Evolutionary conservation across 2,888 invertebrate genomes (phyloP), one percentile per base, ranked within the genome.

Genomic region (Cephus spinipes): DNA sequence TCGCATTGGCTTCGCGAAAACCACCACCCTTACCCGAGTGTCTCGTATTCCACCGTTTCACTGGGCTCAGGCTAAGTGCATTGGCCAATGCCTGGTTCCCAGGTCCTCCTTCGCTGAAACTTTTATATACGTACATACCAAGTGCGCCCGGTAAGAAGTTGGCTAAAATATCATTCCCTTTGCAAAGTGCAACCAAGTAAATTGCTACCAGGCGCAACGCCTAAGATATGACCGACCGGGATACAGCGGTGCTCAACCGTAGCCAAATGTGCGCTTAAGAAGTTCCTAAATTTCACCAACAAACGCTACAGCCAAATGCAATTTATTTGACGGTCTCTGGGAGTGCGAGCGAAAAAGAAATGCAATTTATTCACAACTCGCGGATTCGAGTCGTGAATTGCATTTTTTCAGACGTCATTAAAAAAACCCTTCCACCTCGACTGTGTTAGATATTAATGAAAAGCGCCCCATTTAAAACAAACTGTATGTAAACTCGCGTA

Each of bases 131-230:
- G 77, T 76, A 80, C 75, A 81, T 73, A 74, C 34, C 68, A 69
- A 75, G 68, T 36, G 75, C 77, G 77, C 79, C 81, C 71, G 73
- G 75, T 77, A 77, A 79, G 81, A 85, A 84, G 75, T 85, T 85
- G 76, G 81, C 83, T 84, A 83, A 84, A 85, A 85, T 85, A 85
- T 85, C 86, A 31, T 31, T 11, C 71, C 71, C 71, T 31, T 15
- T 80, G 81, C 76, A 81, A 83, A 85, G 85, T 85, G 81, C 83
- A 84, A 81, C 80, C 79, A 84, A 82, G 81, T 84, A 85, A 85
- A 86, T 85, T 87, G 71, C 71, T 71, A 12, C 31, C 71, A 31
- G 32, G 32, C 33, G 71, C 71, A 31, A 31, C 71, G 71, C 55
- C 55, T 23, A 23, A 55, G 55, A 55, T 55, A 55, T 23, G 23